Evolutionary conservation across 2,113 vertebrate species (phyloP), one percentile per base, ranked within the genome.

Genomic region (Gavialis gangeticus): DNA sequence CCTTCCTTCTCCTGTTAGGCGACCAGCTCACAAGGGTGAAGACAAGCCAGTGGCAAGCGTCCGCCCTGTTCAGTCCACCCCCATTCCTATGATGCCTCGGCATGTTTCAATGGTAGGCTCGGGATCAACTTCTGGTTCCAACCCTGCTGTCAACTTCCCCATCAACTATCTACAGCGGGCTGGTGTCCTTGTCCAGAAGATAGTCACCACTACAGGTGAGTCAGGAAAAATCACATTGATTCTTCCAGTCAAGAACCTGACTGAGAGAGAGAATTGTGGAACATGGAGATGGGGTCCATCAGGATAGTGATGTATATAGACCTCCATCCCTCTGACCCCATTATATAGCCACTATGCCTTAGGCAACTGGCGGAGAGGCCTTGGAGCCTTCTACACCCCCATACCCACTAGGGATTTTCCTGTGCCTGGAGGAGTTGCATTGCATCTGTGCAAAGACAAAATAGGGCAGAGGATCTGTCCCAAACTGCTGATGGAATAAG

Each of bases 11-110:
- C 90, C 89, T 79, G 24, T 46, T 83, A 99, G 99, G 99, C 98
- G 99, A 84, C 98, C 98, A 79, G 96, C 98, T 76, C 96, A 98
- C 34, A 98, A 99, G 96, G 98, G 98, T 24, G 99, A 99, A 82
- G 99, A 99, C 94, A 99, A 99, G 96, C 99, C 99, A 0, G 99
- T 99, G 92, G 99, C 99, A 71, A 99, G 99, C 1, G 99, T 99
- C 89, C 98, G 99, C 85, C 99, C 99, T 34, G 99, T 99, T 92
- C 99, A 99, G 96, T 99, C 99, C 56, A 99, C 99, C 2, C 99
- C 99, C 7, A 99, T 99, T 96, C 99, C 99, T 88, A 99, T 99
- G 99, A 99, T 99, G 99, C 99, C 99, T 64, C 99, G 99, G 34
- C 99, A 99, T 46, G 99, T 99, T 14, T 96, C 98, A 9, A 96